Evolutionary conservation across 2,113 vertebrate genomes (phyloP), one percentile per base, ranked within the genome.

Genomic region (Prietella phreatophila): DNA sequence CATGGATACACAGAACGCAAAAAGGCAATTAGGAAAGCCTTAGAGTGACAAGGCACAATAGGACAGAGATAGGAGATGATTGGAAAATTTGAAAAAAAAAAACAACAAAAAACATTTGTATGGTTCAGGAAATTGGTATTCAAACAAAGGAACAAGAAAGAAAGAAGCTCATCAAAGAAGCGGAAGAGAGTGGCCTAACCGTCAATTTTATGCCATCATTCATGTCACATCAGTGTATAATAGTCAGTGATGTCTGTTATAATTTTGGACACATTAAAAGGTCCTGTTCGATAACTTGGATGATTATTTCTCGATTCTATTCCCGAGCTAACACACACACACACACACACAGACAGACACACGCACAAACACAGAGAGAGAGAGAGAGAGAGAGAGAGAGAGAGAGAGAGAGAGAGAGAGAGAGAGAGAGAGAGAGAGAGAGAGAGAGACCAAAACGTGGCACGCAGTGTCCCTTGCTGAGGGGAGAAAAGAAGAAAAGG

Each of bases 381-480:
- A 92, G 91, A 93, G 92, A 91, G 84, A 87, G 89, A 58, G 67
- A 85, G 42, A 85, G 30, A 76, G 53, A 60, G 50, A 85, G 53
- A 85, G 53, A 85, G 53, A 85, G 50, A 76, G 69, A 61, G 55
- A 82, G 84, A 86, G 85, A 73, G 71, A 85, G 87, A 89, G 88
- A 89, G n/a, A n/a, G n/a, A n/a, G n/a, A n/a, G n/a, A n/a, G n/a
- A n/a, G n/a, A 85, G 69, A 76, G 69, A 61, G 55, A 82, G 84
- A 86, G 85, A 73, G 71, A 85, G 87, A 89, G 88, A 89, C 86
- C 61, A 89, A 90, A 92, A 87, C 58, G 86, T 88, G 85, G 88
- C 83, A 92, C 91, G 93, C 93, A 90, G 88, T 88, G 93, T 95
- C 95, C 94, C 95, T 95, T 93, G 94, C 94, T 94, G 93, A 94